Evolutionary conservation across 2,113 vertebrate genomes (phyloP).

Genomic region (Ranitomeya variabilis): DNA sequence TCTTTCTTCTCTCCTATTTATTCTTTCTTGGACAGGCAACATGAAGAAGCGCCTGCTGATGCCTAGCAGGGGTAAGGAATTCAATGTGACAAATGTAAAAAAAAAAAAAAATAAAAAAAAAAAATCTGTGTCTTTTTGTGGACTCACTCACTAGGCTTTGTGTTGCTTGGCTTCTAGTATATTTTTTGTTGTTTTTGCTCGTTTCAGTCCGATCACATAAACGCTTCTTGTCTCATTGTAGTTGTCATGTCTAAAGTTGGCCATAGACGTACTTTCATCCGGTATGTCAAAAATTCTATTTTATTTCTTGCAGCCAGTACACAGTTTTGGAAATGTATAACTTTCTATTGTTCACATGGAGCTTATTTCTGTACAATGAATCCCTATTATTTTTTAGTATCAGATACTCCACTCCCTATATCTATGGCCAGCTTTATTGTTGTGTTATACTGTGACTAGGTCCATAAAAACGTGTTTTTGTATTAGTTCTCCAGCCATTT

Average conservation of each 20-base stretch:
- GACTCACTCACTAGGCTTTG: constrained; percentile 67
- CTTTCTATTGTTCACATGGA: too few species aligned
- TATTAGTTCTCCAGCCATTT: neutral
- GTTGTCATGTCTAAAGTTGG: neutral
- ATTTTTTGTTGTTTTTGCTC: constrained; percentile 63
- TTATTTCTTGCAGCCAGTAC: too few species aligned
- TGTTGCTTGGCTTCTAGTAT: constrained; percentile 66
- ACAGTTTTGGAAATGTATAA: too few species aligned
- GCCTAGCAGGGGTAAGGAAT: constrained; percentile 84
- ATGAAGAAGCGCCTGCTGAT: constrained; percentile 85
- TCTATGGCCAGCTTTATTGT: neutral
- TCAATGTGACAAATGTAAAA: constrained; percentile 65
- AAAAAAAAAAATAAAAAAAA: constrained; percentile 46
- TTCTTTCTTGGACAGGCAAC: constrained; percentile 77
- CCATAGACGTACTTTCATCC: neutral
- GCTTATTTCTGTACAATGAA: too few species aligned
- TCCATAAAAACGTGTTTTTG: neutral
- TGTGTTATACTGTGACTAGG: neutral
- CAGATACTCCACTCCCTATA: neutral
- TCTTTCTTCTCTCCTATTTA: constrained; percentile 62
- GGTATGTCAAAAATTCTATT: too few species aligned
- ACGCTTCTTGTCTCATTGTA: neutral
- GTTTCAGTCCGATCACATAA: neutral
- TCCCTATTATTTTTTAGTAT: too few species aligned
- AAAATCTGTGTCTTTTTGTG: constrained; percentile 56